A percentile compares a stretch with the other conserved stretches of the same genome.
Conservation (phyloP, 2,113 vertebrate genomes). For the Aviceda subcristata region DNA sequence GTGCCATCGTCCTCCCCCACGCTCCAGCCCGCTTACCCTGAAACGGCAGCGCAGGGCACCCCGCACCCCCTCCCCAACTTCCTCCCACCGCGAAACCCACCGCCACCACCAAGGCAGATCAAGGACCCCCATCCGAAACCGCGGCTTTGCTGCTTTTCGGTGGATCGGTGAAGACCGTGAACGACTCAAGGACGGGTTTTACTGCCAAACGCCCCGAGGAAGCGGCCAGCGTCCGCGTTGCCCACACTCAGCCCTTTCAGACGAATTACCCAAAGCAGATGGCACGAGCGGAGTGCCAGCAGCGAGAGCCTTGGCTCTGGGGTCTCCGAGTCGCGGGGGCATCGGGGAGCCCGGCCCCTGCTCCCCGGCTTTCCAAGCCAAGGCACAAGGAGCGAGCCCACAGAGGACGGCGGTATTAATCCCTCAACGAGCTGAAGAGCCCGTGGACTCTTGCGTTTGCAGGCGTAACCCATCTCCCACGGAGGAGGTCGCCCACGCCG, state of each 20-base stretch:
- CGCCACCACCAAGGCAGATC: accelerated
- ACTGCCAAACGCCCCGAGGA: accelerated
- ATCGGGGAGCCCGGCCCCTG: neutral
- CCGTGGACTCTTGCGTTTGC: accelerated
- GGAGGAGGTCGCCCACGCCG: accelerated
- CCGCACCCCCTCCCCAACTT: too few relatives aligned
- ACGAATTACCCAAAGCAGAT: neutral
- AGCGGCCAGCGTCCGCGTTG: accelerated
- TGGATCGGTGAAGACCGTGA: accelerated
- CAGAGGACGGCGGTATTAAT: neutral
- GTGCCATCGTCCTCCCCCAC: accelerated
- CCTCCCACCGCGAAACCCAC: neutral
- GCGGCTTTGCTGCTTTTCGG: accelerated
- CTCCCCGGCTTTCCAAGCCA: neutral
- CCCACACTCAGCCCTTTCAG: neutral
- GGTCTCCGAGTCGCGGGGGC: neutral
- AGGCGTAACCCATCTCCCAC: neutral
- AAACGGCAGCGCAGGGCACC: accelerated
- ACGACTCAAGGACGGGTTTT: accelerated
- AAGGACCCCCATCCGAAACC: accelerated
- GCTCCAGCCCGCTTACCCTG: neutral
- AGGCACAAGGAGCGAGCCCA: neutral
- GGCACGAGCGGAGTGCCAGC: accelerated
- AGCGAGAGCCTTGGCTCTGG: neutral
- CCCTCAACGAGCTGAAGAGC: neutral